Base-by-base conservation (phyloP, 2,113 vertebrate genomes). In the Corythoichthys intestinalis region DNA sequence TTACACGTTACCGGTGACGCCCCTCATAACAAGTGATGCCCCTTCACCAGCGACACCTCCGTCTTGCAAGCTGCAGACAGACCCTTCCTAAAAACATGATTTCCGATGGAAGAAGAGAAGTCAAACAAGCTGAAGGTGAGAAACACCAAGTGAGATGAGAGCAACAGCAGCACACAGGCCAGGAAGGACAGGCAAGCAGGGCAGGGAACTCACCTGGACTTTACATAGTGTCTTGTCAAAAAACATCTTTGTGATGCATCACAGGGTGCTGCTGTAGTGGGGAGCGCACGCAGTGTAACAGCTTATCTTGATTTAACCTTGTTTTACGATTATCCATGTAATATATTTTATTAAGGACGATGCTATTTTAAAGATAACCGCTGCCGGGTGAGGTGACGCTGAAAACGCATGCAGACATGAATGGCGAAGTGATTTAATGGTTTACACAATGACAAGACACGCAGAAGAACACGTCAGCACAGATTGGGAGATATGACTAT, bases 201-300 rank as follows among this genome's bases (percentile, higher is more conserved):
- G 73, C 74, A 73, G 76, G 72, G 81, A 73, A 93, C 91, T 93
- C 90, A 93, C 92, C 92, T 92, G 89, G 85, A 77, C 81, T 71
- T 83, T 78, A 85, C 78, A 87, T 48, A 86, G 83, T 87, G 78
- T 78, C 89, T 83, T 73, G 79, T 85, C 91, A 88, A 80, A 80
- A 88, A 82, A 82, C 90, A 85, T 93, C 91, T 87, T 85, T 88
- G 83, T 91, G 77, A 86, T 74, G 72, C 84, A 76, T 86, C 90
- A 87, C 81, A 84, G 82, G 81, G 84, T 78, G 83, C 82, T 82
- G 88, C 89, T 83, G 87, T 66, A 86, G 84, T 79, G 81, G 83
- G 85, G 85, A 76, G 73, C 28, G 75, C 77, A 78, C 53, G 79
- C 69, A 82, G 89, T 54, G 60, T 50, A 84, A 85, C 83, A 73